phyloP scores from a whole-genome alignment of 2,888 invertebrate species.

The Torymus tubicola region DNA sequence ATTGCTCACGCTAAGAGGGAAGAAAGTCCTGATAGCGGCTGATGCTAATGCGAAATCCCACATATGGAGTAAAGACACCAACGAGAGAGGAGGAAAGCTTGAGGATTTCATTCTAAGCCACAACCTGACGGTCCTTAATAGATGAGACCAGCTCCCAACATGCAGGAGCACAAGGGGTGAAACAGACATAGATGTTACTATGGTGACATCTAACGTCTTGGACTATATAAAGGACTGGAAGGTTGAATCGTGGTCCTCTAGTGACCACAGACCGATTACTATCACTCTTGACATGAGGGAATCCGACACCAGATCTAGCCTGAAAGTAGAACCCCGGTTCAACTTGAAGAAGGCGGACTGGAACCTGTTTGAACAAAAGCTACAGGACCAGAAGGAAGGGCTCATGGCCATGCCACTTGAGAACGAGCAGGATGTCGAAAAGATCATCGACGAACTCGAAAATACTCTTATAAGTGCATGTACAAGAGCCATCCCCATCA shows the following conservation, averaged over 20 bases:
- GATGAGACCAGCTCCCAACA: background rate
- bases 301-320: accelerated
- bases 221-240: background rate
- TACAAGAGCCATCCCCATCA: background rate
- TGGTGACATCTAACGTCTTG: background rate
- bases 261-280: background rate
- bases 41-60: too few species aligned
- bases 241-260: background rate
- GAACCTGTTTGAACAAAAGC: background rate
- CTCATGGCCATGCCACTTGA: background rate
- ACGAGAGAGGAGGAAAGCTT: too few species aligned
- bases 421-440: background rate
- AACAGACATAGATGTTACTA: background rate
- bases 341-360: background rate
- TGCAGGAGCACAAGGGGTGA: background rate
- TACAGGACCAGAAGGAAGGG: background rate
- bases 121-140: background rate
- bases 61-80: too few species aligned
- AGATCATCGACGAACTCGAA: background rate
- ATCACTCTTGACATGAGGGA: accelerated
- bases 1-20: too few species aligned
- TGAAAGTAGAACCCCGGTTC: background rate
- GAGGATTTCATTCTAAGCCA: too few species aligned
- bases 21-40: too few species aligned
- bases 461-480: background rate